Conservation (phyloP, 2,797 vertebrate genomes). For the Crypturellus tataupa region DNA sequence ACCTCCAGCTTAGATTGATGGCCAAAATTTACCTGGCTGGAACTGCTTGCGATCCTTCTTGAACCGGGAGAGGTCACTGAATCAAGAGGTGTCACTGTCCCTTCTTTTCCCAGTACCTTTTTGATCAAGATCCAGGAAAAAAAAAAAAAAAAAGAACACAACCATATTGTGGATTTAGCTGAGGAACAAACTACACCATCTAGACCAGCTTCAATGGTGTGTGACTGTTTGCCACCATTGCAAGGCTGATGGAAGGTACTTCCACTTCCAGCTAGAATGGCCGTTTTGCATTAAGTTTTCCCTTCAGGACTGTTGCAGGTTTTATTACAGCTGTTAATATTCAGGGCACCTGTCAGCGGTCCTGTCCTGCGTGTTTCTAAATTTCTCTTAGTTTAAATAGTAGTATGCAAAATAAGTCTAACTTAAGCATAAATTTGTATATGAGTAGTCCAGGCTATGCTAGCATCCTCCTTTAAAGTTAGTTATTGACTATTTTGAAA, state of each 20-base stretch:
- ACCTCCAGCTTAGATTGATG: fast-evolving
- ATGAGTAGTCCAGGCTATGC: fast-evolving
- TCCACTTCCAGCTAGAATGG: neutral
- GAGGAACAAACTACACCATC: too few relatives aligned
- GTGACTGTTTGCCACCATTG: neutral
- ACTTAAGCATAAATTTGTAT: neutral
- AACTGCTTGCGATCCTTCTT: fast-evolving
- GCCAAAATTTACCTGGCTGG: neutral
- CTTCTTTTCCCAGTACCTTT: neutral
- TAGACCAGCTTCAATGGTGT: too few relatives aligned
- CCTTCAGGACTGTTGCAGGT: too few relatives aligned
- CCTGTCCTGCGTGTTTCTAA: neutral
- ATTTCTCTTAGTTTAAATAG: neutral
- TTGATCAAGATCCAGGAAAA: neutral
- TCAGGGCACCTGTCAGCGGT: neutral
- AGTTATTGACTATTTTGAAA: neutral
- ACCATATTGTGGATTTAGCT: too few relatives aligned
- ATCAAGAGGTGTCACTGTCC: too few relatives aligned
- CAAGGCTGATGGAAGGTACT: neutral
- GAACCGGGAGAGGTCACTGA: neutral
- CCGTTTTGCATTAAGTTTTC: neutral
- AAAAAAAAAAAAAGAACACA: too few relatives aligned
- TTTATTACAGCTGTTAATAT: too few relatives aligned
- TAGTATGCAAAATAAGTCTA: neutral
- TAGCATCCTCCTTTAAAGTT: neutral